phyloP scores from a whole-genome alignment of 2,888 invertebrate species.

The Dichetophora obliterata region DNA sequence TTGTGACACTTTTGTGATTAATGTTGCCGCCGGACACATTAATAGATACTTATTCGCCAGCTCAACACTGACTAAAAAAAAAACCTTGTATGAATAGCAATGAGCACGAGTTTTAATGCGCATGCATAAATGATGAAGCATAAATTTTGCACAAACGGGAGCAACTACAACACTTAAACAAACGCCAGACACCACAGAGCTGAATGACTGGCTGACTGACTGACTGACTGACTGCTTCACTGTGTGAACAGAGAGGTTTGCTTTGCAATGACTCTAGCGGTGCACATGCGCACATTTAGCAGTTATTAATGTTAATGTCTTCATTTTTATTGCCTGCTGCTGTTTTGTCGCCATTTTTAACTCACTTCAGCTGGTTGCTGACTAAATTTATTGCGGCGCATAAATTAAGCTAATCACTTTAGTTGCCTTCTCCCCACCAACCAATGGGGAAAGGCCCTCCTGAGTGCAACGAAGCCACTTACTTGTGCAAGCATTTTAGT shows the following conservation, averaged over 20 bases:
- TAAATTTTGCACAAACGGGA: slow-evolving; percentile 13
- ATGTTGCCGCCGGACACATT: slow-evolving; percentile 26
- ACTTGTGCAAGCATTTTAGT: not conserved
- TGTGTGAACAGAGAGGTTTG: not conserved
- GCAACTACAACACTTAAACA: slow-evolving; percentile 6
- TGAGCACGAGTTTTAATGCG: not conserved
- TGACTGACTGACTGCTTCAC: no score
- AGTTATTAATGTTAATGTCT: slow-evolving; percentile 53
- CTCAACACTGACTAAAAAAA: not conserved
- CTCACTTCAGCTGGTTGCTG: slow-evolving; percentile 7
- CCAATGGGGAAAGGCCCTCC: not conserved
- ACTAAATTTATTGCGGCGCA: slow-evolving; percentile 20
- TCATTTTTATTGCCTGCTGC: slow-evolving; percentile 47
- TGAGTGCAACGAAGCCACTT: not conserved
- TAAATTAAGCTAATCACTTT: slow-evolving; percentile 33
- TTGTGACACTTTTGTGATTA: slow-evolving; percentile 27
- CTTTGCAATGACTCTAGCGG: not conserved
- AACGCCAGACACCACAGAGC: not conserved
- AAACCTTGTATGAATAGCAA: slow-evolving; percentile 15
- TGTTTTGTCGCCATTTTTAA: not conserved
- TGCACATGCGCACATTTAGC: slow-evolving; percentile 28
- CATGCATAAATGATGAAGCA: slow-evolving; percentile 19
- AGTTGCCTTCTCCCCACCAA: not conserved
- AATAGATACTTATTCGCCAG: slow-evolving; percentile 6
- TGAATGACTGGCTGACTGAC: no score